Conservation (phyloP, 2,113 vertebrate genomes). For the Pseudois nayaur region DNA sequence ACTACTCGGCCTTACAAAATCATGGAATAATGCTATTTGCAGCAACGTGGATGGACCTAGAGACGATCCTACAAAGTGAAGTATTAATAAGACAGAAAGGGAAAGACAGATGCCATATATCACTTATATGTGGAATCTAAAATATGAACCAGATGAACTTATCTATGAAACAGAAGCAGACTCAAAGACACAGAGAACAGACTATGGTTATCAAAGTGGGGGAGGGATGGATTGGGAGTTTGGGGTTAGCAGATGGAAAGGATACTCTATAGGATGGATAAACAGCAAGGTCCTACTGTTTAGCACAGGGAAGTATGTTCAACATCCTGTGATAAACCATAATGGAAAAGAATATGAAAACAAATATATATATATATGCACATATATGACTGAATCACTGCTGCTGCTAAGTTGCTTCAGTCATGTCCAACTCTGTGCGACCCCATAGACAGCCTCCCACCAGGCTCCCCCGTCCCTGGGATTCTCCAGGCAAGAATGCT, state of each 20-base stretch:
- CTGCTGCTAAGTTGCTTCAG: no score
- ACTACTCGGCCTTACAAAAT: not conserved
- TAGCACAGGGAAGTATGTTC: not conserved
- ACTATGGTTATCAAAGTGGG: not conserved
- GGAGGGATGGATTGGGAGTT: not conserved
- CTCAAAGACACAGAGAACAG: not conserved
- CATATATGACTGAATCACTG: not conserved
- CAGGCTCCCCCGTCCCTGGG: no score
- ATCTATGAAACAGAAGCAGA: not conserved
- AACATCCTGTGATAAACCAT: not conserved
- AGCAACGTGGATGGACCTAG: not conserved
- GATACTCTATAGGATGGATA: not conserved
- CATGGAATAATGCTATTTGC: not conserved
- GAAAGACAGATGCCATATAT: not conserved
- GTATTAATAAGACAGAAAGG: not conserved
- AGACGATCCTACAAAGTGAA: not conserved
- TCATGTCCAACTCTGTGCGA: no score
- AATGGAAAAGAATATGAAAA: not conserved
- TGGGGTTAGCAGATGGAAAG: not conserved
- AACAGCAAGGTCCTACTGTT: not conserved
- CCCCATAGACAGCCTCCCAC: no score
- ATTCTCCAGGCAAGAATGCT: no score
- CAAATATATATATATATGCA: not conserved
- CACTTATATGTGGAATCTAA: not conserved
- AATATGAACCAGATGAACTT: not conserved